Evolutionary conservation across 2,888 invertebrate genomes (phyloP).

Genomic region (Conomelus anceps): DNA sequence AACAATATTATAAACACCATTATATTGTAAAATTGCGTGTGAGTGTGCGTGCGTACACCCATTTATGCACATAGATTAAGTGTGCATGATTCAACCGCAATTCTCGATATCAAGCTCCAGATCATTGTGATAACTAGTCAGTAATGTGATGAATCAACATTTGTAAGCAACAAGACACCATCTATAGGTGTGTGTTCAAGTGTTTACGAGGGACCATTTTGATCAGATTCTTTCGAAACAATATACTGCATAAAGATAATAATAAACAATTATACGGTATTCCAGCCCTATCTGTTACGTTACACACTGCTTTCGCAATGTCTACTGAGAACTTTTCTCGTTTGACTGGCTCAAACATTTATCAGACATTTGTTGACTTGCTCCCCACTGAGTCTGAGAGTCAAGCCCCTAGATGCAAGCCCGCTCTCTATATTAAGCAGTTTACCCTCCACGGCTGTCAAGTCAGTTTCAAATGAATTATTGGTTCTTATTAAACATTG

Average conservation of each 20-base stretch:
- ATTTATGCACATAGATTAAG: neutral
- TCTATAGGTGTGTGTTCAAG: neutral
- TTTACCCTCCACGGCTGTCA: neutral
- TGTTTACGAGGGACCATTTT: neutral
- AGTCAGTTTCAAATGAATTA: neutral
- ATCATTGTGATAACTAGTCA: neutral
- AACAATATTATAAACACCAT: neutral
- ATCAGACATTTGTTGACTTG: neutral
- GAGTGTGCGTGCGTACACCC: neutral
- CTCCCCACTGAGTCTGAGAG: neutral
- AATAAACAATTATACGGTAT: neutral
- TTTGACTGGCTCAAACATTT: neutral
- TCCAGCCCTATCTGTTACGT: neutral
- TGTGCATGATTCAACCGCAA: neutral
- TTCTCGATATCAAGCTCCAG: neutral
- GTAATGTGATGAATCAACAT: neutral
- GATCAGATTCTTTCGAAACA: neutral
- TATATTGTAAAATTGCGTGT: neutral
- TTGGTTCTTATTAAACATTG: neutral
- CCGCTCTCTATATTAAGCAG: neutral
- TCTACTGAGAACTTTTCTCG: neutral
- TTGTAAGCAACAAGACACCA: neutral
- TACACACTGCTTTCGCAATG: neutral
- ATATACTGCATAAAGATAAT: neutral
- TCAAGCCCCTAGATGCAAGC: neutral